Base-by-base conservation (phyloP, 2,113 vertebrate genomes). In the Semnornis frantzii region DNA sequence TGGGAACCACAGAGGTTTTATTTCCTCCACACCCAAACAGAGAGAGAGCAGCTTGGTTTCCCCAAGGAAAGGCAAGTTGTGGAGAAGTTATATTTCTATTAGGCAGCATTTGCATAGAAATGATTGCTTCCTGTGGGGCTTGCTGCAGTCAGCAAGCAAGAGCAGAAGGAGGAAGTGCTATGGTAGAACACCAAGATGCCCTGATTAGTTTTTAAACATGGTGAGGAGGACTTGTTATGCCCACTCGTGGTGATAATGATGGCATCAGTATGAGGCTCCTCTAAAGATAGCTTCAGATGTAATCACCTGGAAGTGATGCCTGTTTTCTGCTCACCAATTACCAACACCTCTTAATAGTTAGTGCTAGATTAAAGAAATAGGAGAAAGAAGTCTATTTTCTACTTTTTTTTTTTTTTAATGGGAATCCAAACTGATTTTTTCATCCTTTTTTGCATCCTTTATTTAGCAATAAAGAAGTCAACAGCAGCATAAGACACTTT, bases 71-170 rank as follows among this genome's bases (percentile, higher is more conserved):
- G 62, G 16, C 83, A 87, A 59, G 72, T 52, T 25, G 48, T 24
- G 64, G 83, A 92, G 79, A 84, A 85, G 79, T 91, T 85, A 7
- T 58, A 50, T 95, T 93, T 92, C 87, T 91, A 44, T 81, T 85
- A 58, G 1, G 3, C 69, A 54, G 42, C 37, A 92, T 92, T 94
- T 94, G 91, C 80, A 87, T 78, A 52, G 87, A 92, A 89, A 94
- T 85, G 27, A 79, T 81, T 87, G 59, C 13, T 69, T 89, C 87
- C 80, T 91, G 7, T 83, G 68, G 75, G 95, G 78, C 37, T 70
- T 46, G 65, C 54, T 85, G 58, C 9, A 5, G 39, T 30, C 70
- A 48, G 50, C 58, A 52, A 85, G 15, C 1, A 24, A 24, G 7
- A 65, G 37, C 57, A 57, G 48, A 24, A 27, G 37, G 37, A 79